A percentile compares a stretch with the other conserved stretches of the same genome.
Conservation (phyloP, 1,140 invertebrate genomes). For the Phocides pigmalion region DNA sequence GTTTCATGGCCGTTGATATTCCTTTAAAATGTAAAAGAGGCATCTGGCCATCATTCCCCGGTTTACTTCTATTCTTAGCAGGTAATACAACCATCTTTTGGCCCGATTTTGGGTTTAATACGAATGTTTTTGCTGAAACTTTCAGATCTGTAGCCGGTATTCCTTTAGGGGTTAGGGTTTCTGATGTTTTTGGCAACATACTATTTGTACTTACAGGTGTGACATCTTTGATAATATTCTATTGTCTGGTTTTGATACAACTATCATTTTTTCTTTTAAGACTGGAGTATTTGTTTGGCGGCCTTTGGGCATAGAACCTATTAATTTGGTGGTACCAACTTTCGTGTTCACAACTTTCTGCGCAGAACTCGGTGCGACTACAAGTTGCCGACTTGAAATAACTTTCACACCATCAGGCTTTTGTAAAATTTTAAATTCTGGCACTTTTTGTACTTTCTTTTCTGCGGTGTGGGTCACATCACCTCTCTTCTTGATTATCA, state of each 20-base stretch:
- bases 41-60: conserved; percentile 62
- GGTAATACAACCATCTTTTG: conserved; percentile 83
- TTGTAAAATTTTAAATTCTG: conserved; percentile 76
- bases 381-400: conserved; percentile 71
- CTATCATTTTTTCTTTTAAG: conserved; percentile 77
- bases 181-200: conserved; percentile 57
- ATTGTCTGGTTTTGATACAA: conserved; percentile 75
- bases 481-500: conserved; percentile 74
- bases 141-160: conserved; percentile 80
- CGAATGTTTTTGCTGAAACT: conserved; percentile 79
- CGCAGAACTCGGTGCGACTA: conserved; percentile 62
- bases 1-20: conserved; percentile 74
- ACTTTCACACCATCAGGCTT: conserved; percentile 77
- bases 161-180: conserved; percentile 74
- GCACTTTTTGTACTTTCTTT: conserved; percentile 74
- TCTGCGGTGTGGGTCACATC: conserved; percentile 49
- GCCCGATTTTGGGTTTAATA: conserved; percentile 79
- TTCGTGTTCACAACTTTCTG: conserved; percentile 73
- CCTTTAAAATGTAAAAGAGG: conserved; percentile 79
- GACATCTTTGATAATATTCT: conserved; percentile 63
- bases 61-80: conserved; percentile 65
- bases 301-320: conserved; percentile 62
- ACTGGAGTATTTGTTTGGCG: conserved; percentile 53
- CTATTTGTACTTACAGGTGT: conserved; percentile 50
- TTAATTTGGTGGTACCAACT: conserved; percentile 77